Percentiles rank a stretch among this genome's conserved stretches.
phyloP scores from a whole-genome alignment of 2,888 invertebrate species.

The Meteorus cinctellus region DNA sequence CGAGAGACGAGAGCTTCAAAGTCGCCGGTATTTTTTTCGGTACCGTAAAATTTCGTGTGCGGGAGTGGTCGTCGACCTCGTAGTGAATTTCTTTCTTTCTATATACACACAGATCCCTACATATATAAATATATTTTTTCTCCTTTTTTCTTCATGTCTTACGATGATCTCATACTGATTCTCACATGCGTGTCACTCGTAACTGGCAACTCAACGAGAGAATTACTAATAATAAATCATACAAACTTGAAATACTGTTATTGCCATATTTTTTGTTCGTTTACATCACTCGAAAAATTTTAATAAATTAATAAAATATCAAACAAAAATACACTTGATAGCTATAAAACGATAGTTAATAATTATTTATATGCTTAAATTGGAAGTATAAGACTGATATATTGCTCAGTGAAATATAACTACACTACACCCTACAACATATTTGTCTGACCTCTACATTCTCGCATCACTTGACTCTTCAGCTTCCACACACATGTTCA shows the following conservation, averaged over 20 bases:
- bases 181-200: constrained; percentile 21
- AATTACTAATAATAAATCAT: constrained; percentile 2
- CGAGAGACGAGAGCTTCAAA: constrained; percentile 50
- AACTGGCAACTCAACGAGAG: constrained; percentile 13
- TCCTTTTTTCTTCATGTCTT: constrained; percentile 4
- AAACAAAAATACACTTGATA: background rate
- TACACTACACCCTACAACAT: background rate
- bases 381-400: background rate
- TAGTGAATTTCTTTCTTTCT: constrained; percentile 36
- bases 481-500: background rate
- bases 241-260: background rate
- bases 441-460: constrained; percentile 40
- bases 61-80: constrained; percentile 48
- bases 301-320: background rate
- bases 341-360: background rate
- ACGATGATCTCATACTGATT: constrained; percentile 37
- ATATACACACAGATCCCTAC: constrained; percentile 11
- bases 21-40: constrained; percentile 47
- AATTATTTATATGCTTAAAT: background rate
- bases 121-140: constrained; percentile 14
- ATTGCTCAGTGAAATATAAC: background rate
- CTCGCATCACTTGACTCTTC: constrained; percentile 40
- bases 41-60: constrained; percentile 36
- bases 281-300: background rate
- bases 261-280: background rate